phyloP scores from a whole-genome alignment of 2,888 invertebrate species.

The Augochlorella aurata region DNA sequence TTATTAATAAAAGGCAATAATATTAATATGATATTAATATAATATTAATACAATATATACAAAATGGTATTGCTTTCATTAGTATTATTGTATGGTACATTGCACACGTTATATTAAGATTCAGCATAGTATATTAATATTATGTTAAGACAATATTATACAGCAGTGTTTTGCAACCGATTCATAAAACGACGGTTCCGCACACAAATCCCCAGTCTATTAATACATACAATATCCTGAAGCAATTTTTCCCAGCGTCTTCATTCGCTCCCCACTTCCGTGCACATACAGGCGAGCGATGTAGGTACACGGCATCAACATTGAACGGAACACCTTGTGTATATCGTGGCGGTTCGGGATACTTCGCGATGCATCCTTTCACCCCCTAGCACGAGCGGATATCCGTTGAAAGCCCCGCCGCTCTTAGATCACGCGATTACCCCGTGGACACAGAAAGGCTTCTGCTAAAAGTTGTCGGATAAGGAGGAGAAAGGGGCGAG shows the following conservation, averaged over 20 bases:
- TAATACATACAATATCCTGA: background rate
- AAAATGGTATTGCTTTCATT: too few relatives aligned
- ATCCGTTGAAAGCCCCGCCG: conserved; percentile 60
- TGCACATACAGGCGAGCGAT: background rate
- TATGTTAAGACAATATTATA: too few relatives aligned
- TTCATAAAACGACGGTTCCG: too few relatives aligned
- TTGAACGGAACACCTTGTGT: conserved; percentile 60
- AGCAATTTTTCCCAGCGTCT: background rate
- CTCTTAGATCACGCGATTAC: conserved; percentile 76
- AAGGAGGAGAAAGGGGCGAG: conserved; percentile 34
- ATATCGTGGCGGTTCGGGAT: conserved; percentile 49
- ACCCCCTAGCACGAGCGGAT: conserved; percentile 41
- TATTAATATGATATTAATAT: too few relatives aligned
- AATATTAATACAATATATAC: too few relatives aligned
- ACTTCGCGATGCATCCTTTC: conserved; percentile 38
- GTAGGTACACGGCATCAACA: background rate
- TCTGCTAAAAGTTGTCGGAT: conserved; percentile 73
- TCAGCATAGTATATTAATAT: too few relatives aligned
- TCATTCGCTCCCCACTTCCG: background rate
- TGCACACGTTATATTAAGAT: too few relatives aligned
- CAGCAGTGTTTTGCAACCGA: too few relatives aligned
- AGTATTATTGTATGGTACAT: too few relatives aligned
- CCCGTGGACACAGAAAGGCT: conserved; percentile 75
- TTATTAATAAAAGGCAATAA: too few relatives aligned
- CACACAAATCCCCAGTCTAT: too few relatives aligned